Conservation (phyloP, 2,888 invertebrate genomes). For the Melanargia galathea region DNA sequence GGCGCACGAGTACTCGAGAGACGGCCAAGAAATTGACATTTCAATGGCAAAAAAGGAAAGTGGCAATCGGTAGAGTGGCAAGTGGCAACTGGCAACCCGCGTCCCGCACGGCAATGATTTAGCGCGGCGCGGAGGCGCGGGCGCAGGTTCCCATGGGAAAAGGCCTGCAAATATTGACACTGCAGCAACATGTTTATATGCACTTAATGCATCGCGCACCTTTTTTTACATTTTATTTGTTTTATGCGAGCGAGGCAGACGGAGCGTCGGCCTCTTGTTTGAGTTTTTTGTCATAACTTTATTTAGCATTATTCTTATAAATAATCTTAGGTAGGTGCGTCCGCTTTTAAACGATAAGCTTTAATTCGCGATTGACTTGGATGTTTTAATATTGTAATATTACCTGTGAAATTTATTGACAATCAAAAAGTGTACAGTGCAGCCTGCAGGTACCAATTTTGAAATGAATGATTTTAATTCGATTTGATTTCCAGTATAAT, state of each 20-base stretch:
- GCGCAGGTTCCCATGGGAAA: slow-evolving; percentile 79
- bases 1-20: slow-evolving; percentile 47
- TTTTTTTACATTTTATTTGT: slow-evolving; percentile 80
- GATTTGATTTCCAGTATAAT: too few species aligned
- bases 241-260: slow-evolving; percentile 73
- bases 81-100: too few species aligned
- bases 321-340: slow-evolving; percentile 58
- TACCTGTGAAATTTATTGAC: too few species aligned
- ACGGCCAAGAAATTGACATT: slow-evolving; percentile 68
- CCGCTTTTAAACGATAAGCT: slow-evolving; percentile 61
- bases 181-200: slow-evolving; percentile 80
- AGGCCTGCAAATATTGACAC: slow-evolving; percentile 80
- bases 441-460: too few species aligned
- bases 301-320: too few species aligned
- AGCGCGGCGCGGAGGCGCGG: slow-evolving; percentile 56
- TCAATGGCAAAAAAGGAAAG: slow-evolving; percentile 76
- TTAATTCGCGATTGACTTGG: slow-evolving; percentile 35
- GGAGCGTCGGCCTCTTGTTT: slow-evolving; percentile 72
- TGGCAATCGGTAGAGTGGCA: slow-evolving; percentile 52
- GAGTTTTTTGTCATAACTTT: slow-evolving; percentile 73
- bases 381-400: slow-evolving; percentile 19
- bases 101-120: slow-evolving; percentile 65
- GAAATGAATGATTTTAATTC: too few species aligned
- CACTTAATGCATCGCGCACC: slow-evolving; percentile 81
- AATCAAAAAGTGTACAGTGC: neutral